A percentile compares a stretch with the other conserved stretches of the same genome.
Evolutionary conservation across 2,888 invertebrate genomes (phyloP).

Genomic region (Julus scanicus): DNA sequence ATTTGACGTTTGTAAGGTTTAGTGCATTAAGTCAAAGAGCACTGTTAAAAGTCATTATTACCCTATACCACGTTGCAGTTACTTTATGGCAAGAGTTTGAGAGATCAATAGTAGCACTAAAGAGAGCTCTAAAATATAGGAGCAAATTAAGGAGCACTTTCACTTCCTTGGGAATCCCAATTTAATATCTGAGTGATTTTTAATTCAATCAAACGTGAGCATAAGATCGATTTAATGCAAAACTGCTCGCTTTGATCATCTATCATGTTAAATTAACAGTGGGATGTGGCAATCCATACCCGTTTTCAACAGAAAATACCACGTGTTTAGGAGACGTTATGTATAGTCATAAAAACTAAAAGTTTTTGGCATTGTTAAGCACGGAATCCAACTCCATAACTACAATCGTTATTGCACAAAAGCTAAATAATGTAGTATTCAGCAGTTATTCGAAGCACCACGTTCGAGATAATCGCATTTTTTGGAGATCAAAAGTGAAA

Average conservation of each 20-base stretch:
- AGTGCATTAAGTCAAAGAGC: background rate
- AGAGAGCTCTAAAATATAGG: background rate
- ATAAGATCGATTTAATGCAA: slow-evolving; percentile 25
- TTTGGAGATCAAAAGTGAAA: background rate
- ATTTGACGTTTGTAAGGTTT: background rate
- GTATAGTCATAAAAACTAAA: background rate
- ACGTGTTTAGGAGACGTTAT: background rate
- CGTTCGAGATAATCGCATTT: background rate
- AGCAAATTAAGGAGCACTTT: slow-evolving; percentile 7
- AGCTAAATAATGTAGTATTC: background rate
- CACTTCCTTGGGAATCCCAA: slow-evolving; percentile 13
- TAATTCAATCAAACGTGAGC: slow-evolving; percentile 37
- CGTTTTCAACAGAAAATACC: background rate
- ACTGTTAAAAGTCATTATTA: slow-evolving; percentile 11
- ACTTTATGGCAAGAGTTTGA: background rate
- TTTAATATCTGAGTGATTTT: slow-evolving; percentile 44
- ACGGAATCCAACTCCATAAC: background rate
- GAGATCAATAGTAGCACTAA: background rate
- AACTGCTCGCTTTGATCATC: slow-evolving; percentile 13
- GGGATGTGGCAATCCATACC: background rate
- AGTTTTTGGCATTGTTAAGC: background rate
- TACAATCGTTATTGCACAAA: background rate
- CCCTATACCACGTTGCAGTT: background rate
- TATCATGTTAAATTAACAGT: background rate
- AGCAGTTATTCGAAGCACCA: background rate